Conservation (phyloP, 2,888 invertebrate species). For the Pammene fasciana region DNA sequence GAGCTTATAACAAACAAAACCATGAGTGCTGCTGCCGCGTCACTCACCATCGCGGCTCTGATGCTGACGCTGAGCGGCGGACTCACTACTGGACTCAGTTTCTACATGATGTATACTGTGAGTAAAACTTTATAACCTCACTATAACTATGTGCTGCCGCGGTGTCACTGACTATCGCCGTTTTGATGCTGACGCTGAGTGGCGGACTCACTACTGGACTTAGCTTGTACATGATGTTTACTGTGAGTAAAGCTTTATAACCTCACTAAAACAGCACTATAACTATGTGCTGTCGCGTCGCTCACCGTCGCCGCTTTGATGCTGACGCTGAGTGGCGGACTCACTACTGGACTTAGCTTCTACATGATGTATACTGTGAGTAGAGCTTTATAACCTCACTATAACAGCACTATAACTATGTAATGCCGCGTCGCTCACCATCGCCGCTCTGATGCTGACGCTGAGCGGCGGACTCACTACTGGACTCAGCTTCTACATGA, state of each 20-base stretch:
- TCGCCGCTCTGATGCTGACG: conserved; percentile 66
- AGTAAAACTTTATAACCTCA: too few relatives aligned
- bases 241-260: too few relatives aligned
- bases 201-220: conserved; percentile 81
- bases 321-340: conserved; percentile 66
- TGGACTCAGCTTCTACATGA: conserved; percentile 75
- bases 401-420: too few relatives aligned
- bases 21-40: conserved; percentile 58
- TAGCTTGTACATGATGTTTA: conserved; percentile 54
- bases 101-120: too few relatives aligned
- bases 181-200: conserved; percentile 65
- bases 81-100: conserved; percentile 85
- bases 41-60: conserved; percentile 85
- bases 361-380: too few relatives aligned
- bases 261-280: too few relatives aligned
- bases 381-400: too few relatives aligned
- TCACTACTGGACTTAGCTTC: conserved; percentile 83
- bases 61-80: conserved; percentile 87
- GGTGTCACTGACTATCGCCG: not conserved
- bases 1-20: too few relatives aligned
- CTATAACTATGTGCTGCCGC: too few relatives aligned
- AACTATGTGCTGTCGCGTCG: too few relatives aligned
- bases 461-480: conserved; percentile 67
- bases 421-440: too few relatives aligned
- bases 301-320: not conserved